phyloP scores from a whole-genome alignment of 1,140 invertebrate species.

The Drosophila kepulauana region DNA sequence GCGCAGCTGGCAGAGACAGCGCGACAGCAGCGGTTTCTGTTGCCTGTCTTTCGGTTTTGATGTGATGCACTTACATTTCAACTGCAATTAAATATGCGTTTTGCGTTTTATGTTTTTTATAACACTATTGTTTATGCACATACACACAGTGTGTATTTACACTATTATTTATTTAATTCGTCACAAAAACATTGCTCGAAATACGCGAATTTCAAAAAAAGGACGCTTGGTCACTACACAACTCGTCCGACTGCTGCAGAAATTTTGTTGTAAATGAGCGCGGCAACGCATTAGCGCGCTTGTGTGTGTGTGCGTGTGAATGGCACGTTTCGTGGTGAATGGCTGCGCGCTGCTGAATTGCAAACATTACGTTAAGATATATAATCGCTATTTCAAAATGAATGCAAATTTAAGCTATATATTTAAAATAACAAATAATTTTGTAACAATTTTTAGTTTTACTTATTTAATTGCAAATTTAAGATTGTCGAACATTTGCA shows the following conservation, averaged over 20 bases:
- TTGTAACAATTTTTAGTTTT: no score
- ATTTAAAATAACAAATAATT: no score
- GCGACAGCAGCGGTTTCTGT: constrained; percentile 17
- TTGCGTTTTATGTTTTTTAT: not conserved
- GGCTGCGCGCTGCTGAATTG: constrained; percentile 9
- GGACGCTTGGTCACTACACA: constrained; percentile 26
- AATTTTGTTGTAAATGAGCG: constrained; percentile 56
- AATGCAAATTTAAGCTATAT: not conserved
- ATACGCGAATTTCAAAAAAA: constrained; percentile 18
- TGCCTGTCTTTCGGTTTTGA: constrained; percentile 11
- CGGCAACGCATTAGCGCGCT: constrained; percentile 32
- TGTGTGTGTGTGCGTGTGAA: constrained; percentile 12
- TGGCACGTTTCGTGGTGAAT: constrained; percentile 34
- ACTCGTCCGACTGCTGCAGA: constrained; percentile 28
- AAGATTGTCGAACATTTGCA: no score
- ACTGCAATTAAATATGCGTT: not conserved
- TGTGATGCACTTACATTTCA: constrained; percentile 49
- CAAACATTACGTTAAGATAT: not conserved
- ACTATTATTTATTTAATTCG: not conserved
- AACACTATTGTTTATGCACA: not conserved
- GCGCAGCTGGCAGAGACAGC: constrained; percentile 9
- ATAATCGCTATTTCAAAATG: not conserved
- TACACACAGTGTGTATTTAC: not conserved
- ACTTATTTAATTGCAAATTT: no score
- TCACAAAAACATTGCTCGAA: constrained; percentile 27